Base-by-base conservation (phyloP, 2,888 invertebrate species). In the Dendrolimus houi region DNA sequence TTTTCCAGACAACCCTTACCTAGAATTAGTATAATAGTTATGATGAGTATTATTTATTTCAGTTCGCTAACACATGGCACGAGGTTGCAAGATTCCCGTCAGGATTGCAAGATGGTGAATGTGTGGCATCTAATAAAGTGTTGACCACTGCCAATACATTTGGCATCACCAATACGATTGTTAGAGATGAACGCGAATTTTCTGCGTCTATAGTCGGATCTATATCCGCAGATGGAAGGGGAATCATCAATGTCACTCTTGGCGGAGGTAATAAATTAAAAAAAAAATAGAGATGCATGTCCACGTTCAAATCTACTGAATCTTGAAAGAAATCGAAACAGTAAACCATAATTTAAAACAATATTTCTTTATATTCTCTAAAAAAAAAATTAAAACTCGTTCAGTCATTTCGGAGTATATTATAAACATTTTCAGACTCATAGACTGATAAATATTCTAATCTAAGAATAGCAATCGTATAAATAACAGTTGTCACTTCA, bases 51-150 rank as follows among this genome's bases (percentile, higher is more conserved):
- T 47, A 47, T 47, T 47, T 47, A 9, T 47, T 67, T 9, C 68
- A 90, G 89, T 89, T 87, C 56, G n/a, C 69, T 3, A 88, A 86
- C 0, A 60, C 66, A 0, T 90, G 90, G 90, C 72, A 81, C 56
- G 88, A 89, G 67, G 63, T 79, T 1, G 72, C 82, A 1, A 71
- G 86, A 2, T 88, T 79, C 74, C 89, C 90, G 0, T 85, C 86
- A 7, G 76, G 75, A 12, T 58, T 83, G 0, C 83, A 85, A 69
- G 65, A 67, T 1, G 87, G 87, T 0, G 77, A 80, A 58, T 90
- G 90, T 58, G 67, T 72, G 0, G 60, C 71, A 10, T 70, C 65
- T 1, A 57, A 69, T 8, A 76, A 74, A 55, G 52, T 42, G 0
- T 9, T 65, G 0, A 62, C 56, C 29, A 61, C 60, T 12, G 58